Percentiles rank a stretch among this genome's conserved stretches.
Conservation (phyloP, 1,140 invertebrate genomes). For the Cyrtorhinus lividipennis region DNA sequence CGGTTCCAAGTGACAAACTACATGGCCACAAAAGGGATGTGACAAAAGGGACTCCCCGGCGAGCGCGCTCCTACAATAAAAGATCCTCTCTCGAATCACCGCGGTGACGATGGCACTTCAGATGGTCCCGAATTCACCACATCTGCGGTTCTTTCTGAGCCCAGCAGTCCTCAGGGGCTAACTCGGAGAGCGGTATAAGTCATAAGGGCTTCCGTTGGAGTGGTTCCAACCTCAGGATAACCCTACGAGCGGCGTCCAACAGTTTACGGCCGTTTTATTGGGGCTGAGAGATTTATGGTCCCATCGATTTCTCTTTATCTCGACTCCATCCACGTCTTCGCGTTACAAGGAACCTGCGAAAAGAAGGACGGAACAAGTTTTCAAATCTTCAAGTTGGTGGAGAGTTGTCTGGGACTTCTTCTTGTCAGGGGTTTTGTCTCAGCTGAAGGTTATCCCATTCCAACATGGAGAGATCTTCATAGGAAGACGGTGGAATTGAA, state of each 20-base stretch:
- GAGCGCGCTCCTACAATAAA: background rate
- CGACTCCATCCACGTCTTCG: too few species aligned
- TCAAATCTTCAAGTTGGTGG: too few species aligned
- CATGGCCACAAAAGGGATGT: too few species aligned
- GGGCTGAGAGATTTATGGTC: background rate
- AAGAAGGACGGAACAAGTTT: too few species aligned
- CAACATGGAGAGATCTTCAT: too few species aligned
- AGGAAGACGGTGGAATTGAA: too few species aligned
- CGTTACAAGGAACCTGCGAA: too few species aligned
- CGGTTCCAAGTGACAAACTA: background rate
- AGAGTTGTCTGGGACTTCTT: too few species aligned
- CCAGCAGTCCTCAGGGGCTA: too few species aligned
- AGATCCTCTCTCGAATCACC: background rate
- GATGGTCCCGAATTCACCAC: background rate
- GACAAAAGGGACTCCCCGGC: background rate
- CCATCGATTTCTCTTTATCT: background rate
- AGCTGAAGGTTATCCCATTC: too few species aligned
- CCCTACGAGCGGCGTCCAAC: background rate
- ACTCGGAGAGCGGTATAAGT: background rate
- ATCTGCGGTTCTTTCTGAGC: background rate
- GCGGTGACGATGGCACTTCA: background rate
- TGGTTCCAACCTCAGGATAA: too few species aligned
- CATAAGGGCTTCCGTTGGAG: background rate
- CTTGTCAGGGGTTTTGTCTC: too few species aligned
- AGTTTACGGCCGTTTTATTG: background rate